These are phyloP conservation scores for Pandemis heparana DNA, from an alignment of 2,888 invertebrate species.

Conservation along the genomic window DNA sequence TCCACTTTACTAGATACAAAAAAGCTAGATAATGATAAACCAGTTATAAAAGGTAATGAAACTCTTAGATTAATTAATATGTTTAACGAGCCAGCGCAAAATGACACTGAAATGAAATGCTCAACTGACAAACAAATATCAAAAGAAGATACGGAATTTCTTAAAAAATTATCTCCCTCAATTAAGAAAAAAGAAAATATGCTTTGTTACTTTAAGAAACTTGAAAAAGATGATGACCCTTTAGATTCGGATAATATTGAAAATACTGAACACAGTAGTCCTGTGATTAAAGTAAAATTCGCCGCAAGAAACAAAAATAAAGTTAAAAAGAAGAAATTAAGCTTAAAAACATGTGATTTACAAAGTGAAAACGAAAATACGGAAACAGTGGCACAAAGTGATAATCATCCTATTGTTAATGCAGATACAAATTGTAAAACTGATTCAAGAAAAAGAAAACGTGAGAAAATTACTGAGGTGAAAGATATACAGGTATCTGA, in stretches of 20 bases:
- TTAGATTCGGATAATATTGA: conserved; percentile 51
- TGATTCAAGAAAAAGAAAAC: conserved; percentile 38
- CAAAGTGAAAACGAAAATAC: conserved; percentile 33
- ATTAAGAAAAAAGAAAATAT: conserved; percentile 86
- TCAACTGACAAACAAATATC: conserved; percentile 53
- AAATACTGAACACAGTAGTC: conserved; percentile 49
- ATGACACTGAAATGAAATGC: conserved; percentile 43
- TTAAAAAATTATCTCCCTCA: conserved; percentile 85
- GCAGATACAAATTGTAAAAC: conserved; percentile 34
- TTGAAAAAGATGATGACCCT: conserved; percentile 65
- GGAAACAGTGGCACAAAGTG: conserved; percentile 36
- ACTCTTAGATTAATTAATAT: conserved; percentile 64
- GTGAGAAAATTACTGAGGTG: conserved; percentile 2
- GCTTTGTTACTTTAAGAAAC: conserved; percentile 86
- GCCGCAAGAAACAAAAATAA: conserved; percentile 64
- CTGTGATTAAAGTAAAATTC: conserved; percentile 71
- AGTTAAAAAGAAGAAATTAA: conserved; percentile 59
- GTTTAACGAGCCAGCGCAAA: conserved; percentile 56
- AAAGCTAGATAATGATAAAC: conserved; percentile 48
- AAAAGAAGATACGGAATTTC: conserved; percentile 77
- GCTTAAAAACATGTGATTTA: conserved; percentile 50
- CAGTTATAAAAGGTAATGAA: conserved; percentile 6
- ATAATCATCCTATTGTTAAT: conserved; percentile 50
- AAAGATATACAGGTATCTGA: conserved; percentile 6
- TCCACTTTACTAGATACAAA: conserved; percentile 36